Evolutionary conservation across 2,797 vertebrate genomes (phyloP).

Genomic region (Syngnathus rostellatus): DNA sequence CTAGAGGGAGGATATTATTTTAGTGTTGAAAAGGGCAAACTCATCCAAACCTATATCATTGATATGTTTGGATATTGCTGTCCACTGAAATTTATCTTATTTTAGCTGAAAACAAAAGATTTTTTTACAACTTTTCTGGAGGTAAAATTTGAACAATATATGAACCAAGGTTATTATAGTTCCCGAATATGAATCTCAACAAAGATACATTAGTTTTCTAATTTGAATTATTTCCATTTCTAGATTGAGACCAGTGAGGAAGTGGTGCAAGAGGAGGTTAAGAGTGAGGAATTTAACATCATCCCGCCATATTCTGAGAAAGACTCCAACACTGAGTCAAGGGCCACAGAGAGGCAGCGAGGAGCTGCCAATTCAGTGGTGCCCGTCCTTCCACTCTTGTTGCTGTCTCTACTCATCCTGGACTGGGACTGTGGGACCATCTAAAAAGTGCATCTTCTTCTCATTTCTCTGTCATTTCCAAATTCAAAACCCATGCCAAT

Average conservation of each 20-base stretch:
- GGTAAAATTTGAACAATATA: no score
- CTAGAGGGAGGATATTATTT: not conserved
- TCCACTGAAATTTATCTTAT: not conserved
- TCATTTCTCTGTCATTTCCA: conserved; percentile 22
- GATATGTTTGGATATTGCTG: not conserved
- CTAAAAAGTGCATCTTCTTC: conserved; percentile 26
- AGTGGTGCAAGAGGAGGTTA: conserved; percentile 50
- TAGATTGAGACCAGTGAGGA: conserved; percentile 69
- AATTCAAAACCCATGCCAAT: conserved; percentile 23
- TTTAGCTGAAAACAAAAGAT: not conserved
- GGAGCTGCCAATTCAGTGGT: conserved; percentile 34
- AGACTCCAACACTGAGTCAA: conserved; percentile 61
- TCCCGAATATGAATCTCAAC: not conserved
- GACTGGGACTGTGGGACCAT: conserved; percentile 55
- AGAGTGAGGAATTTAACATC: conserved; percentile 60
- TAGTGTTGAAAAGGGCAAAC: not conserved
- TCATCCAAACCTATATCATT: not conserved
- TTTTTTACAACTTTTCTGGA: no score
- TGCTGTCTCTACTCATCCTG: conserved; percentile 54
- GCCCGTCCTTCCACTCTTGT: conserved; percentile 41
- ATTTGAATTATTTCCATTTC: conserved; percentile 2
- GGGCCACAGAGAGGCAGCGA: conserved; percentile 53
- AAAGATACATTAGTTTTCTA: not conserved
- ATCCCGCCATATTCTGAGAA: conserved; percentile 71
- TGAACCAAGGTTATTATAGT: no score